Evolutionary conservation across 2,888 invertebrate genomes (phyloP).

Genomic region (Teinopalpus imperialis): DNA sequence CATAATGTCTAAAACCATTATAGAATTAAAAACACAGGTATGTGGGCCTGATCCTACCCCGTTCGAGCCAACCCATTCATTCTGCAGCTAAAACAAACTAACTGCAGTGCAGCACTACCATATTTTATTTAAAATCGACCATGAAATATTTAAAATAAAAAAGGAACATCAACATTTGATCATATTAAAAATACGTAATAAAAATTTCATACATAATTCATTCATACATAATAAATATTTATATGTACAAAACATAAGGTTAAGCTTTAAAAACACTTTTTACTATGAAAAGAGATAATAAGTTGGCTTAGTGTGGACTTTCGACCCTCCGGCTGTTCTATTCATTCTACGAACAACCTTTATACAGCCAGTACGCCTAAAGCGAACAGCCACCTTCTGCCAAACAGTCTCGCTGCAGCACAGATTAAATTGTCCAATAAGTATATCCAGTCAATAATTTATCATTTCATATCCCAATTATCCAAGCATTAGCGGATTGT

Average conservation of each 20-base stretch:
- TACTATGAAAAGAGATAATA: not conserved
- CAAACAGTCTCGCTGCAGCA: slow-evolving; percentile 45
- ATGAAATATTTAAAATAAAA: too few species aligned
- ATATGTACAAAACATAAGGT: not conserved
- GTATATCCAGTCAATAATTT: slow-evolving; percentile 63
- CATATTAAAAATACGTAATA: too few species aligned
- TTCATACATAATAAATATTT: too few species aligned
- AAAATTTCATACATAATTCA: too few species aligned
- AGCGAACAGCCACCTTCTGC: slow-evolving; percentile 55
- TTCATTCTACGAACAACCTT: slow-evolving; percentile 6
- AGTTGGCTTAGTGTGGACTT: slow-evolving; percentile 31
- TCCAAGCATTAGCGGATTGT: slow-evolving; percentile 31
- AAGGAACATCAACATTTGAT: too few species aligned
- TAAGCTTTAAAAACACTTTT: not conserved
- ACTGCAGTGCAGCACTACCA: too few species aligned
- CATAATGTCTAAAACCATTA: too few species aligned
- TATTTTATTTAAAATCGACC: too few species aligned
- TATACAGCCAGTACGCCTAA: slow-evolving; percentile 29
- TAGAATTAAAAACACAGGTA: too few species aligned
- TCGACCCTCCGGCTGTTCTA: not conserved
- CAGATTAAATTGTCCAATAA: slow-evolving; percentile 69
- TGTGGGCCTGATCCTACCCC: too few species aligned
- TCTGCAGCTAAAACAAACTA: too few species aligned
- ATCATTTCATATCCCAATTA: slow-evolving; percentile 44
- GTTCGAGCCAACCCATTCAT: too few species aligned